Evolutionary conservation across 2,888 invertebrate genomes (phyloP).

Genomic region (Eulithis testata): DNA sequence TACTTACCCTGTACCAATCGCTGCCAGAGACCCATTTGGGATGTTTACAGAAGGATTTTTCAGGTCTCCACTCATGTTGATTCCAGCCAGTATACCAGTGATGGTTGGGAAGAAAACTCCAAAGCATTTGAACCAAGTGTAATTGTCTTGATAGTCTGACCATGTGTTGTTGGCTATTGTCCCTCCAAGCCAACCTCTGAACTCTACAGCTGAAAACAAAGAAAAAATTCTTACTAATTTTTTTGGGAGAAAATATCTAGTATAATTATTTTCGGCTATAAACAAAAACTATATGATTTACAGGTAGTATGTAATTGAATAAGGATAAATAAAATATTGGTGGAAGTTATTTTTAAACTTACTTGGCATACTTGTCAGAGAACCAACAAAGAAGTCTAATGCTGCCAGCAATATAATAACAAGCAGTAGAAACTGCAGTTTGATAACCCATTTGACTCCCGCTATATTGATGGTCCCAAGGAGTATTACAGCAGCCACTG

Average conservation of each 20-base stretch:
- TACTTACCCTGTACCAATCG: constrained; percentile 93
- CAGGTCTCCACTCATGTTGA: constrained; percentile 99
- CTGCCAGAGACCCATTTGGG: constrained; percentile 96
- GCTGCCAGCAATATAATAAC: constrained; percentile 94
- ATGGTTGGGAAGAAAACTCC: constrained; percentile 99
- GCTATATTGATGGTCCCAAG: constrained; percentile 96
- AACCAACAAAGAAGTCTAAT: constrained; percentile 96
- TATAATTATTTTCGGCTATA: no score
- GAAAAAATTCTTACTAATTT: background rate
- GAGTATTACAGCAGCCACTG: constrained; percentile 93
- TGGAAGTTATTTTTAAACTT: constrained; percentile 46
- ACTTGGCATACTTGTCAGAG: constrained; percentile 91
- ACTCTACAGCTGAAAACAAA: constrained; percentile 79
- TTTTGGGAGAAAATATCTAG: background rate
- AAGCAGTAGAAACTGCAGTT: constrained; percentile 95
- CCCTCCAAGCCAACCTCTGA: constrained; percentile 93
- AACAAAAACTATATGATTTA: no score
- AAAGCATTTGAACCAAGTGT: constrained; percentile 98
- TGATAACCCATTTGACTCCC: constrained; percentile 99
- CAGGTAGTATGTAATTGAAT: no score
- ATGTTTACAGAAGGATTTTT: constrained; percentile 96
- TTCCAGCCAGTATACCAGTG: constrained; percentile 98
- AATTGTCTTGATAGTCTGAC: constrained; percentile 90
- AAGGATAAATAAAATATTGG: no score
- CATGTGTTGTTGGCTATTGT: constrained; percentile 93